Evolutionary conservation across 2,113 vertebrate genomes (phyloP), one percentile per base, ranked within the genome.

Genomic region (Carassius gibelio): DNA sequence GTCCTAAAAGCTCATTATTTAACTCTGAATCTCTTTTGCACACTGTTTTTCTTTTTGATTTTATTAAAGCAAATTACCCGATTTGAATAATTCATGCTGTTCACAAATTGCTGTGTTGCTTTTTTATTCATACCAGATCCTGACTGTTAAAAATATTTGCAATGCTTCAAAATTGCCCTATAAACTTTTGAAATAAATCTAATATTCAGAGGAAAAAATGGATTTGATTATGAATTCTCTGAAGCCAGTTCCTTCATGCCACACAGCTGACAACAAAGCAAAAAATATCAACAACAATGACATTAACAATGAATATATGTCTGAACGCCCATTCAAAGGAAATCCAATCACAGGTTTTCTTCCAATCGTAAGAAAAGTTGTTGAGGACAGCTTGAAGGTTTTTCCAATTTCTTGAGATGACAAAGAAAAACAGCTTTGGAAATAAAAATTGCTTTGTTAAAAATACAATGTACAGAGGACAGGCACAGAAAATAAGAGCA

Each of bases 21-120:
- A 71, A 38, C 30, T 69, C n/a, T 7, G 75, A 69, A 79, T 79
- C 52, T 59, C 75, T 45, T 50, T 68, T 68, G 74, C 48, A 64
- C 62, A 62, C 36, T 83, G 69, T 75, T 84, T 84, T 66, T 36
- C 59, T 50, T 79, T 77, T 5, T 62, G 55, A 59, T 72, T 85
- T 74, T 85, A 72, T 59, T 71, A 59, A 74, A 55, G 77, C 23
- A 42, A 75, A 61, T 52, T 71, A 80, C 45, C 36, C 9, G 15
- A 13, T 55, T 42, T 52, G 34, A 85, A 80, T 72, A 85, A 85
- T 85, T 30, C 50, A 61, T 77, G 34, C 6, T 61, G 19, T 85
- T 66, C 11, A 52, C 26, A 55, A 57, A 21, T 69, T 71, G 45
- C 82, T 48, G 26, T 30, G 15, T 13, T 55, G 17, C 9, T 45